Evolutionary conservation across 2,113 vertebrate species (phyloP).

Genomic region (Loxodonta africana): DNA sequence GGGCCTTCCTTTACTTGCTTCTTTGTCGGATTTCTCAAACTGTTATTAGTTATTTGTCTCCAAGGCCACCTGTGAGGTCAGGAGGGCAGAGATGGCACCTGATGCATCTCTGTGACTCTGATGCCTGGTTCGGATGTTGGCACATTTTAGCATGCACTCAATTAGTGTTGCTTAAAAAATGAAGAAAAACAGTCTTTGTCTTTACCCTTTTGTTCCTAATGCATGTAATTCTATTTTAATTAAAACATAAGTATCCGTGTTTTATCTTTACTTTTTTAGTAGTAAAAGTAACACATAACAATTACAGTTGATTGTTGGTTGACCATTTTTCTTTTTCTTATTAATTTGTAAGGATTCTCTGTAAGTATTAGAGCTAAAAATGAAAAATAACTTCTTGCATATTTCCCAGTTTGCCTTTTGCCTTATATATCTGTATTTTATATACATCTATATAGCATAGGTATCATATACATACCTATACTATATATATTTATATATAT

Average conservation of each 20-base stretch:
- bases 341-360: slow-evolving; percentile 41
- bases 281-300: background rate
- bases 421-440: background rate
- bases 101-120: background rate
- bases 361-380: background rate
- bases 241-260: background rate
- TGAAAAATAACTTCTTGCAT: background rate
- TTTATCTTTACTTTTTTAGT: background rate
- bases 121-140: background rate
- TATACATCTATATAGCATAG: too few relatives aligned
- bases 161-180: background rate
- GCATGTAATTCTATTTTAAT: too few relatives aligned
- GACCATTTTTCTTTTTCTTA: background rate
- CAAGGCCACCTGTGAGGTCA: background rate
- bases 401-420: background rate
- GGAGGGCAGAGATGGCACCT: background rate
- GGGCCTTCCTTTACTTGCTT: background rate
- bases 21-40: background rate
- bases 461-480: too few relatives aligned
- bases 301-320: background rate
- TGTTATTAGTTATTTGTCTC: background rate
- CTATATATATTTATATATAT: too few relatives aligned
- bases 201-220: background rate
- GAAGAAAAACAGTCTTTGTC: background rate
- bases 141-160: background rate